Percentiles rank a stretch among this genome's conserved stretches.
These are phyloP conservation scores for Coregonus suidteri DNA, from an alignment of 2,797 vertebrate genomes.

Conservation along the genomic window DNA sequence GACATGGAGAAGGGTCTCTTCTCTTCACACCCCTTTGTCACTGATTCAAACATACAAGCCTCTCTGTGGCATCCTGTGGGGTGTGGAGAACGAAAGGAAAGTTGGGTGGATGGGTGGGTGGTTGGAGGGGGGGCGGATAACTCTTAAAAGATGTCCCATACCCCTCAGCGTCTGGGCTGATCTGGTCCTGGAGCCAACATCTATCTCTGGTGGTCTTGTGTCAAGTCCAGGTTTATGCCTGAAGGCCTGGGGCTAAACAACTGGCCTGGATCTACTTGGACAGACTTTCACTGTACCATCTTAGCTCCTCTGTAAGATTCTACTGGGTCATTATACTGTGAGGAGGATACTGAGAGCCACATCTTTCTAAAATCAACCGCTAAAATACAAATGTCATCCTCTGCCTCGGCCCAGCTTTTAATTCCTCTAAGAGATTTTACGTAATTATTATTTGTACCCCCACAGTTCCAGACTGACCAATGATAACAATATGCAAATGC, in stretches of 20 bases:
- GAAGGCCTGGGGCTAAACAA: neutral
- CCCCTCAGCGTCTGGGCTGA: slow-evolving; percentile 45
- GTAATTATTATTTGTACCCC: slow-evolving; percentile 56
- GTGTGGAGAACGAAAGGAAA: slow-evolving; percentile 44
- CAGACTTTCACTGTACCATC: no score
- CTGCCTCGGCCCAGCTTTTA: slow-evolving; percentile 33
- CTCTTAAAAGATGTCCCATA: slow-evolving; percentile 45
- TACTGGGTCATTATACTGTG: neutral
- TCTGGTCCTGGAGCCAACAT: slow-evolving; percentile 46
- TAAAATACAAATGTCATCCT: slow-evolving; percentile 42
- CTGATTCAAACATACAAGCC: slow-evolving; percentile 83
- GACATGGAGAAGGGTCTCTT: slow-evolving; percentile 77
- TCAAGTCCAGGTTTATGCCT: neutral
- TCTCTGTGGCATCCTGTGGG: slow-evolving; percentile 56
- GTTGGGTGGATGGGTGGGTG: slow-evolving; percentile 15
- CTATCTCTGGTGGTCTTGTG: slow-evolving; percentile 44
- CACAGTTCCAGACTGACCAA: slow-evolving; percentile 63
- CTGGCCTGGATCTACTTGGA: no score
- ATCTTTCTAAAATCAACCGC: slow-evolving; percentile 22
- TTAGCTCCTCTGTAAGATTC: no score
- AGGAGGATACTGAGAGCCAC: neutral
- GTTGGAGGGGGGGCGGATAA: neutral
- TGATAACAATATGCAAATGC: slow-evolving; percentile 64
- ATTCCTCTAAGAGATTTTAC: slow-evolving; percentile 38
- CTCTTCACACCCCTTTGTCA: slow-evolving; percentile 81